Evolutionary conservation across 2,113 vertebrate species (phyloP).

Genomic region (Halichoeres trimaculatus): DNA sequence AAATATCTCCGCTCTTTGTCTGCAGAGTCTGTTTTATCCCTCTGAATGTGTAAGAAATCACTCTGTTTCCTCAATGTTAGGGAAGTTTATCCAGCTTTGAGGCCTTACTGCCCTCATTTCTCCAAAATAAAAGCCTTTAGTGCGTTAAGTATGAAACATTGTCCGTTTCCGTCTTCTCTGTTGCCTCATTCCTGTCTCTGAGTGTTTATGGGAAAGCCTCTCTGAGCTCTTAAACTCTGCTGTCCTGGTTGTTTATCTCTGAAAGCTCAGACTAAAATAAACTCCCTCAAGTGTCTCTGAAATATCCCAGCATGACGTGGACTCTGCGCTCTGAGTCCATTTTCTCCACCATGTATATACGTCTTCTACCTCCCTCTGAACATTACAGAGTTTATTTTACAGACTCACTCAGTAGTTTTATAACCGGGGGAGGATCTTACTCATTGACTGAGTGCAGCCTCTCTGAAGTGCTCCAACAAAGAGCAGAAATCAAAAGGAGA

Average conservation of each 20-base stretch:
- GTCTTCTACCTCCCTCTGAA: no score
- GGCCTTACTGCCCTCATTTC: no score
- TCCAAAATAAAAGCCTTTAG: no score
- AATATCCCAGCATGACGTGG: neutral
- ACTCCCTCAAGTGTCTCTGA: conserved; percentile 22
- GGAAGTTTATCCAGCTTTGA: no score
- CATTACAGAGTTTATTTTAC: neutral
- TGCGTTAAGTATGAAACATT: neutral
- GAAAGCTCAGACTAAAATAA: conserved; percentile 48
- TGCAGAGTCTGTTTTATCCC: no score
- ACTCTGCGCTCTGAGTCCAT: neutral
- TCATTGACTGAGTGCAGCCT: conserved; percentile 2
- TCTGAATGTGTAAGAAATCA: no score
- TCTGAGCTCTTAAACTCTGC: conserved; percentile 36
- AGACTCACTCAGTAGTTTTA: neutral
- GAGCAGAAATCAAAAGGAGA: no score
- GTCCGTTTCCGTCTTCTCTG: neutral
- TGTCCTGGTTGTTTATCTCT: conserved; percentile 39
- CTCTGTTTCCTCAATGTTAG: no score
- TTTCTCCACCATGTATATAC: no score
- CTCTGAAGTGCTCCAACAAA: no score
- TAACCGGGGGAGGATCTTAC: neutral
- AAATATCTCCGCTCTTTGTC: no score
- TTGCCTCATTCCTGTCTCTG: conserved; percentile 1
- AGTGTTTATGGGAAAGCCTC: conserved; percentile 44